Base-by-base conservation (phyloP, 2,797 vertebrate species). In the Dermochelys coriacea region DNA sequence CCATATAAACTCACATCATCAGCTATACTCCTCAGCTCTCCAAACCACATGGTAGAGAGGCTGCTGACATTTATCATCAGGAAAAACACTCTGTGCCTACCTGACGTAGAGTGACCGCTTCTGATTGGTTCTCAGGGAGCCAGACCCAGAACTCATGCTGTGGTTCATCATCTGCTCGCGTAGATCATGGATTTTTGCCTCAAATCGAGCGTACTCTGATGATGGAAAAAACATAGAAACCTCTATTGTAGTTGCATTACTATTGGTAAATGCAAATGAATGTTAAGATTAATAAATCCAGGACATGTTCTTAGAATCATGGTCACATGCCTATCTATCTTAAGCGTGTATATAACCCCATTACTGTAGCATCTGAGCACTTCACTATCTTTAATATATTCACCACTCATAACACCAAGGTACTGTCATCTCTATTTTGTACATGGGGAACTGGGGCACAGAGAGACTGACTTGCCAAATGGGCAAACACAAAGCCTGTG, bases 121-220 rank as follows among this genome's bases (percentile, higher is more conserved):
- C 95, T 99, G 99, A 98, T 99, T 99, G 97, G 99, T 99, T 98
- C 99, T 98, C 97, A 99, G 98, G 85, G 99, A 99, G 91, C 99
- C 99, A 0, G 99, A 99, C 93, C 99, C 99, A 88, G 99, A 99
- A 98, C 99, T 99, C 99, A 99, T 99, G 98, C 99, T 99, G 99
- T 99, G 99, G 98, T 99, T 99, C 99, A 99, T 99, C 99, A 99
- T 99, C 98, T 99, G 99, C 97, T 99, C 99, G 84, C 99, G 99
- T 95, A 99, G 99, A 98, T 99, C 99, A 98, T 99, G 99, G 98
- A 99, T 99, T 99, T 99, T 99, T 97, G 99, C 99, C 98, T 99
- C 99, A 97, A 99, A 99, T 93, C 99, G 99, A 97, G 99, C 99
- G 96, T 99, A 99, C 96, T 99, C 99, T 99, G 97, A 85, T 79